Evolutionary conservation across 2,113 vertebrate species (phyloP).

Genomic region (Tragelaphus buxtoni): DNA sequence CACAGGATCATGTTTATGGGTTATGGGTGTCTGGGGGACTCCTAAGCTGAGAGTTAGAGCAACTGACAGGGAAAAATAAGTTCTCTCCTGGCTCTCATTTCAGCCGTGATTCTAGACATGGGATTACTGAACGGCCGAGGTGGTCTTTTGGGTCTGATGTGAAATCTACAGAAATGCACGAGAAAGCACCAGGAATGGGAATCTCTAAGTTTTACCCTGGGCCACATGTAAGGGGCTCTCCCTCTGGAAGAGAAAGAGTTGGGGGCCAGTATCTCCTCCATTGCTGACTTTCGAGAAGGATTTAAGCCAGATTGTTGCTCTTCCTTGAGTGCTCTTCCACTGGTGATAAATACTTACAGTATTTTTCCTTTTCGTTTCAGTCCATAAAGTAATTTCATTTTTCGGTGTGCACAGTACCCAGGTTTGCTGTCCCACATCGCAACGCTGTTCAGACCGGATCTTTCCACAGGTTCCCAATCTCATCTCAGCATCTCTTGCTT

Average conservation of each 20-base stretch:
- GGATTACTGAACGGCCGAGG: conserved; percentile 60
- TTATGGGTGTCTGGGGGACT: conserved; percentile 33
- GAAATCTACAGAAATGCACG: conserved; percentile 40
- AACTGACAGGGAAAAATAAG: conserved; percentile 12
- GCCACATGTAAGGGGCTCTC: background rate
- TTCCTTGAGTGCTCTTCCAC: background rate
- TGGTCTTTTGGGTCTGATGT: conserved; percentile 37
- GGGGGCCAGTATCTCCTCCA: background rate
- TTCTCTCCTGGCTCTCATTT: conserved; percentile 60
- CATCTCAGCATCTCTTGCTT: background rate
- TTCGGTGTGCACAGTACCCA: background rate
- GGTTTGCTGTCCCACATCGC: background rate
- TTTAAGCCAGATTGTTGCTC: background rate
- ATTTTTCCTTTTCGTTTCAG: background rate
- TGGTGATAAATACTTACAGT: background rate
- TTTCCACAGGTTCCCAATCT: background rate
- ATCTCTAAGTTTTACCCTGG: background rate
- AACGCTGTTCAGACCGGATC: background rate
- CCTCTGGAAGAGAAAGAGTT: background rate
- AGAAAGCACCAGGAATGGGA: background rate
- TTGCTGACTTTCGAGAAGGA: accelerated
- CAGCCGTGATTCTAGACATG: background rate
- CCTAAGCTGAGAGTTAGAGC: conserved; percentile 36
- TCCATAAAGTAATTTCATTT: background rate
- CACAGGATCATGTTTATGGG: conserved; percentile 40